These are phyloP conservation scores for Choristoneura fumiferana DNA, from an alignment of 1,140 invertebrate species.

Conservation along the genomic window DNA sequence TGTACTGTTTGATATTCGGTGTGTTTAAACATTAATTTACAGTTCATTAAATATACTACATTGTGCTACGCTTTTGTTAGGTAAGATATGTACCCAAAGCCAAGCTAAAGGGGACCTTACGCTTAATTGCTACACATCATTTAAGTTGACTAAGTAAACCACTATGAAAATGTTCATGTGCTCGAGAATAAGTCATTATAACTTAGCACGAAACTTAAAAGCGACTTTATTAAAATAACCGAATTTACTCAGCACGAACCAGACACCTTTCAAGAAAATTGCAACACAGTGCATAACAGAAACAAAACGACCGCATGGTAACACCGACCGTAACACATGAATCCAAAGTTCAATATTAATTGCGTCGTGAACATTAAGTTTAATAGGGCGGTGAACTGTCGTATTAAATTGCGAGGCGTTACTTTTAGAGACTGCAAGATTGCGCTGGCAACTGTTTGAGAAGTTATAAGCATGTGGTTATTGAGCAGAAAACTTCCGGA, in stretches of 20 bases:
- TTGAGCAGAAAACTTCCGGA: neutral
- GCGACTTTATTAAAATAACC: constrained; percentile 1
- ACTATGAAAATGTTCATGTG: too few relatives aligned
- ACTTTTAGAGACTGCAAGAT: constrained; percentile 12
- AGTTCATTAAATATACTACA: too few relatives aligned
- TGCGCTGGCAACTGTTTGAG: neutral
- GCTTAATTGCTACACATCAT: too few relatives aligned
- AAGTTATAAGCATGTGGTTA: constrained; percentile 9
- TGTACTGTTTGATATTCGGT: too few relatives aligned
- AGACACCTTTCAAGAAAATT: constrained; percentile 10
- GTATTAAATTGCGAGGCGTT: neutral
- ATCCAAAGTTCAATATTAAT: too few relatives aligned
- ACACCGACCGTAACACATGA: too few relatives aligned
- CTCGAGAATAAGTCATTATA: neutral
- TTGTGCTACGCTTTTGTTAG: too few relatives aligned
- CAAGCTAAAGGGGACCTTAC: too few relatives aligned
- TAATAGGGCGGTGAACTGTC: constrained; percentile 4
- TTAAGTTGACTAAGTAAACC: too few relatives aligned
- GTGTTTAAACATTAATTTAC: too few relatives aligned
- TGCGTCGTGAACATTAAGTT: neutral
- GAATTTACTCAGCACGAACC: constrained; percentile 1
- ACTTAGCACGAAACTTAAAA: constrained; percentile 1
- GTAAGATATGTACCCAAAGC: too few relatives aligned
- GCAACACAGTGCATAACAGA: neutral
- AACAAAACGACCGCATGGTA: neutral